phyloP scores from a whole-genome alignment of 92 coral and sea anemone genomes.

The Micromussa lordhowensis region DNA sequence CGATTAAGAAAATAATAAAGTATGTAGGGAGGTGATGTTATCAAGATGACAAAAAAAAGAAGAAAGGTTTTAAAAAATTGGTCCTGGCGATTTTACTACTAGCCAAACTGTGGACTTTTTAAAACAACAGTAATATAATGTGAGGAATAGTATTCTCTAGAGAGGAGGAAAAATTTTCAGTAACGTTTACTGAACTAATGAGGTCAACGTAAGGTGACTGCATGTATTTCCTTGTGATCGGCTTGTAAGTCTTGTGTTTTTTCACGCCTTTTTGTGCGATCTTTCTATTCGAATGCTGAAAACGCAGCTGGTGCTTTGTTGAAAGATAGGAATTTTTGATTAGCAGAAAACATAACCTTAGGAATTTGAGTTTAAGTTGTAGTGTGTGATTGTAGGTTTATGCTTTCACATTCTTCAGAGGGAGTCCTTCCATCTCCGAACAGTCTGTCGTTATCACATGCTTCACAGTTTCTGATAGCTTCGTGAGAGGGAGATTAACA shows the following conservation, averaged over 20 bases:
- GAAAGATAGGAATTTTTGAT: not conserved
- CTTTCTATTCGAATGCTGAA: not conserved
- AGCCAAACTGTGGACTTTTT: not conserved
- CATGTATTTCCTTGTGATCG: not conserved
- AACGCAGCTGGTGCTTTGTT: not conserved
- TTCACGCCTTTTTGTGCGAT: not conserved
- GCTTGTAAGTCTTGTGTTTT: not conserved
- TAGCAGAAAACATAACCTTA: not conserved
- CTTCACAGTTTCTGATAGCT: not conserved
- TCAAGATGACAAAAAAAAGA: not conserved
- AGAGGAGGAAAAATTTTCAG: not conserved
- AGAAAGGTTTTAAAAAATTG: not conserved
- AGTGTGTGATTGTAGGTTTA: not conserved
- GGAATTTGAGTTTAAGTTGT: not conserved
- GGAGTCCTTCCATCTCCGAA: not conserved
- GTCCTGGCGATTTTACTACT: no score
- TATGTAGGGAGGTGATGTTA: not conserved
- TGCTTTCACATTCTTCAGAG: not conserved
- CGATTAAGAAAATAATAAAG: no score
- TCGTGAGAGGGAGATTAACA: not conserved
- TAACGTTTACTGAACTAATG: not conserved
- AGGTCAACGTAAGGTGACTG: not conserved
- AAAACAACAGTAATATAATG: not conserved
- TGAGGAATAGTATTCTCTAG: not conserved
- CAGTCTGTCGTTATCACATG: not conserved